Percentiles rank a stretch among this genome's conserved stretches.
phyloP scores from a whole-genome alignment of 2,113 vertebrate genomes.

The Chaenogobius annularis region DNA sequence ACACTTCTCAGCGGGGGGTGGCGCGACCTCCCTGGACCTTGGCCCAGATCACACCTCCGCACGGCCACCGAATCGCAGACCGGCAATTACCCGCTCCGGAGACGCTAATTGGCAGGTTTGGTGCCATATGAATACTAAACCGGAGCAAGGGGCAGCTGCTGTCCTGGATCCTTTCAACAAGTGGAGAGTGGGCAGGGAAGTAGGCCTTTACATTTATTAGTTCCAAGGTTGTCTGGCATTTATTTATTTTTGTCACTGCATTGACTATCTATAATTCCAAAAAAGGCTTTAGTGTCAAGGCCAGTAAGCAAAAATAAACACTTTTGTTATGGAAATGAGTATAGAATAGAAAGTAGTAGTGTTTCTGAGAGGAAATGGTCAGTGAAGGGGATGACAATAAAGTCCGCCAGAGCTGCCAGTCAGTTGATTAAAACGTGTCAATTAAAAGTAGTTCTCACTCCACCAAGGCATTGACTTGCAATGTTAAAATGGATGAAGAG shows the following conservation, averaged over 20 bases:
- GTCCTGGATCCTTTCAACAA: conserved; percentile 36
- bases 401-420: conserved; percentile 2
- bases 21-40: conserved; percentile 62
- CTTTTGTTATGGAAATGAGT: background rate
- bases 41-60: conserved; percentile 65
- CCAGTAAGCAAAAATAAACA: background rate
- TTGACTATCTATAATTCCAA: background rate
- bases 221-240: background rate
- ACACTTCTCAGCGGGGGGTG: conserved; percentile 72
- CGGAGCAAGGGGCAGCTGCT: conserved; percentile 59
- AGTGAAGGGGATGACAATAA: background rate
- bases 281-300: conserved; percentile 6
- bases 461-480: background rate
- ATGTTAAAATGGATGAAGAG: no score
- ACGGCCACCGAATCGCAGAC: conserved; percentile 30
- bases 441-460: background rate
- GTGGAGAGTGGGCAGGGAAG: conserved; percentile 39
- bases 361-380: background rate
- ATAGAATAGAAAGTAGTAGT: background rate
- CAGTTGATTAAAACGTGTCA: background rate
- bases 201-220: conserved; percentile 1
- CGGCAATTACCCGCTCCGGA: conserved; percentile 50
- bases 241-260: background rate
- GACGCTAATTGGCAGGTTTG: conserved; percentile 69
- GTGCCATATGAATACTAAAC: conserved; percentile 62